Percentiles rank a stretch among this genome's conserved stretches.
phyloP scores from a whole-genome alignment of 2,888 invertebrate genomes.

The Cosmia pyralina region DNA sequence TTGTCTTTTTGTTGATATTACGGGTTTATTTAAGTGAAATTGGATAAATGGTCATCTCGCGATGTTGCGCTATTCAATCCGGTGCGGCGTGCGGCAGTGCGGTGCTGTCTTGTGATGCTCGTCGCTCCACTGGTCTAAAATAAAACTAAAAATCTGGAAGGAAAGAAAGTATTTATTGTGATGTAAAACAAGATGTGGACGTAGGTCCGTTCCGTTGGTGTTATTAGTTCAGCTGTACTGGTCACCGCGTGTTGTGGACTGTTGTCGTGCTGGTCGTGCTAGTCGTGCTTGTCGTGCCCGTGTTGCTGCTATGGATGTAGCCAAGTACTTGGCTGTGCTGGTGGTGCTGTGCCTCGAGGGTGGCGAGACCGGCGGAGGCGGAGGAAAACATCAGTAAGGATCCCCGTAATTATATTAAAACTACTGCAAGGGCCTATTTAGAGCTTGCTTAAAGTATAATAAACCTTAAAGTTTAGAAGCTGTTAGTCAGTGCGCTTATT shows the following conservation, averaged over 20 bases:
- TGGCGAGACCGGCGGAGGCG: constrained; percentile 85
- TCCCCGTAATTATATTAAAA: neutral
- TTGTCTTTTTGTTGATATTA: constrained; percentile 88
- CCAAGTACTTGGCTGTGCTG: constrained; percentile 79
- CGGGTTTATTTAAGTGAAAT: constrained; percentile 90
- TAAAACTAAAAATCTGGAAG: constrained; percentile 75
- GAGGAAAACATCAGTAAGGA: constrained; percentile 85
- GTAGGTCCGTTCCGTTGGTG: constrained; percentile 67
- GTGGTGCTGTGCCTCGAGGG: constrained; percentile 77
- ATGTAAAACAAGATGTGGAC: constrained; percentile 83
- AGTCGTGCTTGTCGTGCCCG: constrained; percentile 29
- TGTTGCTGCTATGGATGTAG: constrained; percentile 75
- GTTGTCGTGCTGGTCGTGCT: constrained; percentile 59
- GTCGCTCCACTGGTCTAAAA: constrained; percentile 73
- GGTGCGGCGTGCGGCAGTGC: constrained; percentile 77
- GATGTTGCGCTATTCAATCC: constrained; percentile 86
- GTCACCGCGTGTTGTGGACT: constrained; percentile 70
- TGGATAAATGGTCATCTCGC: constrained; percentile 89
- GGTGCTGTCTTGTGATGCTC: constrained; percentile 74
- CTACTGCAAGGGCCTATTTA: constrained; percentile 7
- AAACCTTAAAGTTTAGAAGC: neutral
- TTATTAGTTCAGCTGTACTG: constrained; percentile 70
- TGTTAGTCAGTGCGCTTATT: neutral
- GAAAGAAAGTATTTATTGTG: constrained; percentile 77
- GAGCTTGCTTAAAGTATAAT: neutral